Evolutionary conservation across 2,888 invertebrate genomes (phyloP).

Genomic region (Pyrrhosoma nymphula): DNA sequence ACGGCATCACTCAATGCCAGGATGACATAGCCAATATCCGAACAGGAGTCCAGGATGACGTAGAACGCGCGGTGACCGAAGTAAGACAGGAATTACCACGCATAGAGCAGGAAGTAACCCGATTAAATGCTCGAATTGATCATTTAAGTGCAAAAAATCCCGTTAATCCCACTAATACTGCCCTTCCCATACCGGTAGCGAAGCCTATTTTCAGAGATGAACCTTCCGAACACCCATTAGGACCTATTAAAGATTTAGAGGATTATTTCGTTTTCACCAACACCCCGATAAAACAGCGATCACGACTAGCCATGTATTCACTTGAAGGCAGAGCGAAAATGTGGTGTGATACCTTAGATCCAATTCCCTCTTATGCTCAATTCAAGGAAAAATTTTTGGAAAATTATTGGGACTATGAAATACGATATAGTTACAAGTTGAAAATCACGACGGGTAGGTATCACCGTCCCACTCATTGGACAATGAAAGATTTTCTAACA

Average conservation of each 20-base stretch:
- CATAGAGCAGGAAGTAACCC: not conserved
- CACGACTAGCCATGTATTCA: not conserved
- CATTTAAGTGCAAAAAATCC: not conserved
- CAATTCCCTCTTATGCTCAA: not conserved
- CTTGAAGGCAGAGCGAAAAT: not conserved
- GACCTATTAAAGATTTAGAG: not conserved
- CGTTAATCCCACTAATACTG: not conserved
- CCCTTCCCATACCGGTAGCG: not conserved
- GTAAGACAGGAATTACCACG: not conserved
- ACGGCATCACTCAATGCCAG: not conserved
- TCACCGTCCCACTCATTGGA: not conserved
- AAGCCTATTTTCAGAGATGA: not conserved
- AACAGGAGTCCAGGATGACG: not conserved
- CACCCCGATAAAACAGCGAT: not conserved
- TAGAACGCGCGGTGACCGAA: not conserved
- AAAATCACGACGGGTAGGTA: not conserved
- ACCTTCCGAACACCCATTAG: not conserved
- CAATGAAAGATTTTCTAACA: not conserved
- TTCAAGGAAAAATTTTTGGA: constrained; percentile 1
- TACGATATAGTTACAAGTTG: not conserved
- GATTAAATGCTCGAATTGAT: not conserved
- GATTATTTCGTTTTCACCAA: not conserved
- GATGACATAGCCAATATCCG: not conserved
- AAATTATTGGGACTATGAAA: not conserved
- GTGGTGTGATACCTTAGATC: not conserved